Evolutionary conservation across 2,113 vertebrate genomes (phyloP).

Genomic region (Gasterosteus aculeatus): DNA sequence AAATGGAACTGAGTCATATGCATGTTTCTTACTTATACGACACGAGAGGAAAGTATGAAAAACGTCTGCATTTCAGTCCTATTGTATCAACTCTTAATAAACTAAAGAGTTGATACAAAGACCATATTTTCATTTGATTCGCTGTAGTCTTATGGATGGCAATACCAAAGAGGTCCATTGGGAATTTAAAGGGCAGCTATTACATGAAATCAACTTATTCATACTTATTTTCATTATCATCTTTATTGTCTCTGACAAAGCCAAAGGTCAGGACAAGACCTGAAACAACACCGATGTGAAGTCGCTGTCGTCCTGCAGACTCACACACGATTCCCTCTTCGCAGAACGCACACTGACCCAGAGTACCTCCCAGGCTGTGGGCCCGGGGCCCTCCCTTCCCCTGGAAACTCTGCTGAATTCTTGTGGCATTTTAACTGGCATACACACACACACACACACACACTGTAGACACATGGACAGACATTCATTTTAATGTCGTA

Average conservation of each 20-base stretch:
- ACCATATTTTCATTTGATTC: neutral
- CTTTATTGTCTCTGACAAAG: neutral
- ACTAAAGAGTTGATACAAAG: neutral
- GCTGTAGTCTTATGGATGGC: neutral
- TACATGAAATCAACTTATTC: neutral
- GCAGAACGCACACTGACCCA: neutral
- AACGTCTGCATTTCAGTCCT: conserved; percentile 1
- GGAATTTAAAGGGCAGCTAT: too few relatives aligned
- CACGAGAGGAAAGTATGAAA: neutral
- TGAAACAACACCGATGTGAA: neutral
- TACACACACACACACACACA: conserved; percentile 12
- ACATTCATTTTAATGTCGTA: conserved; percentile 17
- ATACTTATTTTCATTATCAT: neutral
- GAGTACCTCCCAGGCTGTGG: conserved; percentile 58
- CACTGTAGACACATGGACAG: neutral
- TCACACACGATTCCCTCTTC: conserved; percentile 26
- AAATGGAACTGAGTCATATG: conserved; percentile 18
- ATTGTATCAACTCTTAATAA: neutral
- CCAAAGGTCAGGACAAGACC: neutral
- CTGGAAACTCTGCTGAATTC: conserved; percentile 66
- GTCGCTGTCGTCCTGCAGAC: conserved; percentile 23
- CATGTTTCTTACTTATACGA: conserved; percentile 11
- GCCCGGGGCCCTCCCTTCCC: conserved; percentile 28
- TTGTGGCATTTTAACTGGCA: conserved; percentile 75
- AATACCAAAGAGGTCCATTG: neutral